Percentiles rank a stretch among this genome's conserved stretches.
These are phyloP conservation scores for Brassicogethes aeneus DNA, from an alignment of 2,888 invertebrate species.

Conservation along the genomic window DNA sequence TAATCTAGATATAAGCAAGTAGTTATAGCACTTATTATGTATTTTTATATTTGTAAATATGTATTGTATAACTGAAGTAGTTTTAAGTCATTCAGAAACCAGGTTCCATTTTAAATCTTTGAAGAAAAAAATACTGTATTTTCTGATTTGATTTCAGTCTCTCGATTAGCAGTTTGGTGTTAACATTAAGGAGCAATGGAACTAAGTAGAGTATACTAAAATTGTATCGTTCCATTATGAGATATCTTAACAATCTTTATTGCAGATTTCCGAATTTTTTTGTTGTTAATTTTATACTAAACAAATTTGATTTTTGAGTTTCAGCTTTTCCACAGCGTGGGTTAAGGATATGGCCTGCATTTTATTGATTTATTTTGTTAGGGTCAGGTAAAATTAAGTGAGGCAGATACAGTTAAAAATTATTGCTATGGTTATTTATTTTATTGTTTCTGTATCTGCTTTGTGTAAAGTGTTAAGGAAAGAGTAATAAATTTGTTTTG, in stretches of 20 bases:
- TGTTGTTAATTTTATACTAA: conserved; percentile 13
- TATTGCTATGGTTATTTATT: too few species aligned
- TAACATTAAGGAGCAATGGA: conserved; percentile 14
- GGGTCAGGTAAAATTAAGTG: conserved; percentile 9
- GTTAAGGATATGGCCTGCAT: conserved; percentile 8
- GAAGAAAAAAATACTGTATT: too few species aligned
- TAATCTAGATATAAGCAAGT: conserved; percentile 1
- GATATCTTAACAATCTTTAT: conserved; percentile 11
- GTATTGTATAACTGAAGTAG: too few species aligned
- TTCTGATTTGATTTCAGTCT: conserved; percentile 27
- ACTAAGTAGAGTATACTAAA: conserved; percentile 23
- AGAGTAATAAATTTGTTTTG: conserved; percentile 13
- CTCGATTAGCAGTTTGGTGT: conserved; percentile 12
- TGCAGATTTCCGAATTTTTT: conserved; percentile 9
- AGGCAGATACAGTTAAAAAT: too few species aligned
- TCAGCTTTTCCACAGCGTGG: conserved; percentile 13
- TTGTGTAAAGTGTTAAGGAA: conserved; percentile 15
- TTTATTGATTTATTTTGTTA: conserved; percentile 8
- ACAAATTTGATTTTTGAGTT: conserved; percentile 21
- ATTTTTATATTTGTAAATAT: conserved; percentile 7
- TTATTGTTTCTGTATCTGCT: too few species aligned
- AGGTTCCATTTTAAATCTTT: too few species aligned
- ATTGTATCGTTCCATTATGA: conserved; percentile 27
- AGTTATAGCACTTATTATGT: conserved; percentile 1
- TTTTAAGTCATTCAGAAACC: too few species aligned